A percentile compares a stretch with the other conserved stretches of the same genome.
Conservation (phyloP, 2,797 vertebrate species). For the Delichon dasypus region DNA sequence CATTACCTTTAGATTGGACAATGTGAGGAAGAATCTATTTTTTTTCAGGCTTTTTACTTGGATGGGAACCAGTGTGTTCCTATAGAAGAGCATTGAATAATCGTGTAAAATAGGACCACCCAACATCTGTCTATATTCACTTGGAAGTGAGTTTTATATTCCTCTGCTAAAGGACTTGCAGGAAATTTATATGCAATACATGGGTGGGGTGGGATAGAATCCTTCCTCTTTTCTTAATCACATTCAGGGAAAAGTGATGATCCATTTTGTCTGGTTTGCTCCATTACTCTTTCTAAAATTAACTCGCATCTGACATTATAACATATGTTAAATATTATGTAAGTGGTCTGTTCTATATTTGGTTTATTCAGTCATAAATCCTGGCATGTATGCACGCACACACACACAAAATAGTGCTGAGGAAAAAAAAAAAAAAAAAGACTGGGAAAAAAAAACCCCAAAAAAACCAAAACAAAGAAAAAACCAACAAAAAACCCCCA, state of each 20-base stretch:
- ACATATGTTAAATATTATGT: slow-evolving; percentile 68
- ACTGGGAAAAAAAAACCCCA: too few relatives aligned
- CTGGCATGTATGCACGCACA: background rate
- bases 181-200: slow-evolving; percentile 57
- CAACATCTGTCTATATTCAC: slow-evolving; percentile 65
- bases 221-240: slow-evolving; percentile 70
- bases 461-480: background rate
- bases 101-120: slow-evolving; percentile 61
- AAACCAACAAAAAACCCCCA: background rate
- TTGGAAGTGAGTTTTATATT: slow-evolving; percentile 58
- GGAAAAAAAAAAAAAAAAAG: background rate
- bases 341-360: slow-evolving; percentile 65
- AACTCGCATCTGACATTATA: slow-evolving; percentile 67
- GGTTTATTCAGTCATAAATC: slow-evolving; percentile 64
- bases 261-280: slow-evolving; percentile 63
- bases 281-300: slow-evolving; percentile 69
- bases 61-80: background rate
- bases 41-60: slow-evolving; percentile 38
- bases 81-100: slow-evolving; percentile 29
- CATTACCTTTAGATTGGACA: background rate
- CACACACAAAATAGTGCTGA: background rate
- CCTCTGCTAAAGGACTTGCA: slow-evolving; percentile 35
- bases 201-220: slow-evolving; percentile 67
- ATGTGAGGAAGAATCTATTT: background rate
- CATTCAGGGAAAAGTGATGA: slow-evolving; percentile 52